These are phyloP conservation scores for Phoebastria nigripes DNA, from an alignment of 2,797 vertebrate genomes.

Conservation along the genomic window DNA sequence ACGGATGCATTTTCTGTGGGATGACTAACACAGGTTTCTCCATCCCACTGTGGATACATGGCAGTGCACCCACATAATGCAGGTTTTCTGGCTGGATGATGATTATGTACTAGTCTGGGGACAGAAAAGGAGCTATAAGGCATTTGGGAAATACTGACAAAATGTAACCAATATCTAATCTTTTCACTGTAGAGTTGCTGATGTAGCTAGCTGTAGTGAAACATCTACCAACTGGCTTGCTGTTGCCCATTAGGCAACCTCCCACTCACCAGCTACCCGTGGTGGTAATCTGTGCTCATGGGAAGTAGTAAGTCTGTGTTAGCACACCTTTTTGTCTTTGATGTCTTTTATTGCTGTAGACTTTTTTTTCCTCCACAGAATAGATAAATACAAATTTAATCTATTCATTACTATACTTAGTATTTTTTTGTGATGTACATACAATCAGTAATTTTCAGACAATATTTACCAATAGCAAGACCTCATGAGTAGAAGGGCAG, in stretches of 20 bases:
- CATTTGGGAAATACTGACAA: neutral
- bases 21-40: neutral
- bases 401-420: neutral
- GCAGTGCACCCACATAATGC: neutral
- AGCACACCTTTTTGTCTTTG: neutral
- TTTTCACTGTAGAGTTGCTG: neutral
- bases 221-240: neutral
- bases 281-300: neutral
- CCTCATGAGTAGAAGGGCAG: neutral
- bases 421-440: neutral
- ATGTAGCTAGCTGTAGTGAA: neutral
- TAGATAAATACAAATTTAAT: neutral
- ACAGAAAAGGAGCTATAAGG: neutral
- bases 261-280: neutral
- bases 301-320: neutral
- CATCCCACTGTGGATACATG: neutral
- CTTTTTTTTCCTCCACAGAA: neutral
- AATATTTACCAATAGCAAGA: neutral
- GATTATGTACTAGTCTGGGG: conserved; percentile 6
- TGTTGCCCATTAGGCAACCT: neutral
- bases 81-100: neutral
- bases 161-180: neutral
- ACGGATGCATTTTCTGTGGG: neutral
- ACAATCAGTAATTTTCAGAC: neutral
- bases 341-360: neutral